These are phyloP conservation scores for Drosophila pseudotakahashii DNA, from an alignment of 2,888 invertebrate genomes.

Conservation along the genomic window DNA sequence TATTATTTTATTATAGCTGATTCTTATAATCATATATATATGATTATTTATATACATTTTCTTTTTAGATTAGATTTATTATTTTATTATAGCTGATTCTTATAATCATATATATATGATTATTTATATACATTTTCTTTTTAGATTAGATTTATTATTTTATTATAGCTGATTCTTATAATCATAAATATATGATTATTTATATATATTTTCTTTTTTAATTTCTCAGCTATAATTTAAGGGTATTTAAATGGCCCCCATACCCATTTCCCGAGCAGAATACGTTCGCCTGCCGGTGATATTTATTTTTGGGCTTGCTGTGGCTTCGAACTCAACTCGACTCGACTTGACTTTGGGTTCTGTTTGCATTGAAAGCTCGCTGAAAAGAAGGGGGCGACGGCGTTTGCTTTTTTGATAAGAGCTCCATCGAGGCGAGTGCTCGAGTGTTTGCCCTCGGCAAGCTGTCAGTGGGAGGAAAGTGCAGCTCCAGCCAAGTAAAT, in stretches of 20 bases:
- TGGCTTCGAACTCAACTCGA: constrained; percentile 15
- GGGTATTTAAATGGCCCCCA: not conserved
- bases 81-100: no score
- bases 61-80: no score
- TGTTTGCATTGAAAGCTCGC: constrained; percentile 58
- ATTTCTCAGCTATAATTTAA: no score
- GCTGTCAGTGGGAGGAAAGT: constrained; percentile 36
- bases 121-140: no score
- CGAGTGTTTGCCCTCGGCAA: constrained; percentile 63
- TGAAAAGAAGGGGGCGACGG: not conserved
- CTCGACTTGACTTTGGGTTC: constrained; percentile 9
- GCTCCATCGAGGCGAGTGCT: constrained; percentile 46
- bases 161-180: not conserved
- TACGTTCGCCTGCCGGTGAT: not conserved
- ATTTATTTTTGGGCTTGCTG: constrained; percentile 24
- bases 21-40: not conserved
- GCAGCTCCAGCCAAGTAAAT: not conserved
- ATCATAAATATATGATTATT: no score
- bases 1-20: not conserved
- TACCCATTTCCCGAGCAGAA: not conserved
- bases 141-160: no score
- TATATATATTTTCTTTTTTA: no score
- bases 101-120: not conserved
- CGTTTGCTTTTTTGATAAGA: constrained; percentile 45
- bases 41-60: no score